phyloP scores from a whole-genome alignment of 1,140 invertebrate species.

The Calephelis virginiensis region DNA sequence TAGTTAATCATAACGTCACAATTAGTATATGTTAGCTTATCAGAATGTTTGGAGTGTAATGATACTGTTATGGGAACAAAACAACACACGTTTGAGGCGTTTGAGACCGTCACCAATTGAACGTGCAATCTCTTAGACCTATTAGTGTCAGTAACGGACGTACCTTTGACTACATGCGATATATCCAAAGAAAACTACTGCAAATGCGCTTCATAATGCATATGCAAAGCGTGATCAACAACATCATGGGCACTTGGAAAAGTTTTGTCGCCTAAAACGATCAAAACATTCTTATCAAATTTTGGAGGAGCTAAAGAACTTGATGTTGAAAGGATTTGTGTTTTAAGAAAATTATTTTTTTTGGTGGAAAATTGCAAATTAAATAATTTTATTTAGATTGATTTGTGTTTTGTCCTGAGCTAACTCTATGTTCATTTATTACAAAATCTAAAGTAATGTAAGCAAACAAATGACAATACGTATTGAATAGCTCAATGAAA shows the following conservation, averaged over 20 bases:
- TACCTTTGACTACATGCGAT: constrained; percentile 78
- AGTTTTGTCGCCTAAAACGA: constrained; percentile 78
- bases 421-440: neutral
- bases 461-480: neutral
- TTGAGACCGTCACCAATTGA: constrained; percentile 32
- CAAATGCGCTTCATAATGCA: constrained; percentile 80
- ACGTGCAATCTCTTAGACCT: constrained; percentile 59
- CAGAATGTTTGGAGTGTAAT: constrained; percentile 7
- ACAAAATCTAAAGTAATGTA: neutral
- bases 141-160: constrained; percentile 74
- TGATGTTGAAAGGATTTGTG: neutral
- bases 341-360: no score
- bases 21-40: constrained; percentile 8
- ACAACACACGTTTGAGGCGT: constrained; percentile 4
- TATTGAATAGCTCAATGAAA: neutral
- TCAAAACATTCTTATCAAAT: constrained; percentile 70
- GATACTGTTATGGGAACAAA: constrained; percentile 6
- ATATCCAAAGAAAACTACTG: constrained; percentile 80
- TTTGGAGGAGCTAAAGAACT: constrained; percentile 26
- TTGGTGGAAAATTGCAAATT: no score
- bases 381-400: no score
- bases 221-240: constrained; percentile 80
- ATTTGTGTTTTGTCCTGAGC: neutral
- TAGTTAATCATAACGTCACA: constrained; percentile 28
- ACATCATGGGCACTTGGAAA: constrained; percentile 79